Conservation (phyloP, 2,888 invertebrate species). For the Altica lythri region DNA sequence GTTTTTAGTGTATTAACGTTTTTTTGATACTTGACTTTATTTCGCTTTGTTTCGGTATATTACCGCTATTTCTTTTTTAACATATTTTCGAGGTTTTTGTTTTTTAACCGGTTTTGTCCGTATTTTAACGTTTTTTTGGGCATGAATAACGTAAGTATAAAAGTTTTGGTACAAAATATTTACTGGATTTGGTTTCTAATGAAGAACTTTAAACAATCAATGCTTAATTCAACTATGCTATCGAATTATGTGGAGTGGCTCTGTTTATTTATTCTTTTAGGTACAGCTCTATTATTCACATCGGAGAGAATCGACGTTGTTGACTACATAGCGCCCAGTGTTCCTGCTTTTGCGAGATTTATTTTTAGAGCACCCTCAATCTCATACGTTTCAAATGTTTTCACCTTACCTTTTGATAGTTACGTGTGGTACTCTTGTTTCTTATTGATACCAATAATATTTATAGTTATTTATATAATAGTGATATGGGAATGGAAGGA, state of each 20-base stretch:
- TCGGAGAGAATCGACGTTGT: constrained; percentile 51
- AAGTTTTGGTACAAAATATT: too few species aligned
- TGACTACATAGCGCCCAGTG: constrained; percentile 64
- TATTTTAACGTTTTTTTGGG: too few species aligned
- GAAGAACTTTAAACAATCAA: too few species aligned
- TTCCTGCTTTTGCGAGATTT: constrained; percentile 62
- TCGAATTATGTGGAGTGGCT: neutral
- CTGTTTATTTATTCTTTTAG: constrained; percentile 41
- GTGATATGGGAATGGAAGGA: constrained; percentile 50
- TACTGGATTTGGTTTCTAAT: too few species aligned
- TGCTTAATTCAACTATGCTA: too few species aligned
- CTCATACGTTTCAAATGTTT: constrained; percentile 69
- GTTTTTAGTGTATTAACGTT: too few species aligned
- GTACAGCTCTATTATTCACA: constrained; percentile 55
- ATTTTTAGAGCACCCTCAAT: constrained; percentile 71
- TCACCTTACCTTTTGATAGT: constrained; percentile 66
- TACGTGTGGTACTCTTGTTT: constrained; percentile 67
- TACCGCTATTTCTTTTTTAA: too few species aligned
- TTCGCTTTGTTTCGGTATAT: too few species aligned
- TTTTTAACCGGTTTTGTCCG: too few species aligned
- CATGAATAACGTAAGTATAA: too few species aligned
- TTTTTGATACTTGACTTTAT: too few species aligned
- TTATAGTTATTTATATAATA: constrained; percentile 45
- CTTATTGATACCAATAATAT: constrained; percentile 54
- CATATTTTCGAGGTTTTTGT: too few species aligned